These are phyloP conservation scores for Artibeus lituratus DNA, from an alignment of 2,797 vertebrate genomes.

Conservation along the genomic window DNA sequence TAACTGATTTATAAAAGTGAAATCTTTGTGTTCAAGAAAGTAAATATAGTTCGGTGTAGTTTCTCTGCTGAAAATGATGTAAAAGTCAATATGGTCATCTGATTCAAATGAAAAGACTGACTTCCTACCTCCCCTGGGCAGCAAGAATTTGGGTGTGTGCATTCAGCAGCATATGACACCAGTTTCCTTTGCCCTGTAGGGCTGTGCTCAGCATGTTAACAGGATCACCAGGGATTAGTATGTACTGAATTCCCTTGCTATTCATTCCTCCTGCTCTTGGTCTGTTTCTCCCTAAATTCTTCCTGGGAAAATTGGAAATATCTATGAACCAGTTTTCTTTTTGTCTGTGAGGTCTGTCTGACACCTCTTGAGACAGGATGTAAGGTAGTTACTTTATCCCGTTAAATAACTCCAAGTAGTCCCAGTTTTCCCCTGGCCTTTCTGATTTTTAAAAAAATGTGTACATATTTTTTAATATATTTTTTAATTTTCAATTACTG, in stretches of 20 bases:
- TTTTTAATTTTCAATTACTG: not conserved
- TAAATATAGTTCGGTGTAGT: not conserved
- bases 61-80: not conserved
- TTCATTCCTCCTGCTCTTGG: not conserved
- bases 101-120: not conserved
- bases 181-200: not conserved
- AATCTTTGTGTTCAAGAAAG: slow-evolving; percentile 38
- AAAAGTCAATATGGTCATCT: not conserved
- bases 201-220: not conserved
- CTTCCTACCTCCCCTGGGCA: not conserved
- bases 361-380: not conserved
- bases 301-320: not conserved
- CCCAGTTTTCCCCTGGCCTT: slow-evolving; percentile 1
- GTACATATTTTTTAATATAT: not conserved
- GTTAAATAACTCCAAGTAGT: not conserved
- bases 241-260: not conserved
- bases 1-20: not conserved
- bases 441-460: not conserved
- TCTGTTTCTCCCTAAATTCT: not conserved
- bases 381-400: not conserved
- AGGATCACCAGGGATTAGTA: not conserved
- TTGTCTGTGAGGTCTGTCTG: not conserved
- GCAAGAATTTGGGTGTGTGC: not conserved
- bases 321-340: not conserved
- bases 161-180: not conserved